A percentile compares a stretch with the other conserved stretches of the same genome.
phyloP scores from a whole-genome alignment of 2,113 vertebrate species.

The Petrocephalus zakoni region DNA sequence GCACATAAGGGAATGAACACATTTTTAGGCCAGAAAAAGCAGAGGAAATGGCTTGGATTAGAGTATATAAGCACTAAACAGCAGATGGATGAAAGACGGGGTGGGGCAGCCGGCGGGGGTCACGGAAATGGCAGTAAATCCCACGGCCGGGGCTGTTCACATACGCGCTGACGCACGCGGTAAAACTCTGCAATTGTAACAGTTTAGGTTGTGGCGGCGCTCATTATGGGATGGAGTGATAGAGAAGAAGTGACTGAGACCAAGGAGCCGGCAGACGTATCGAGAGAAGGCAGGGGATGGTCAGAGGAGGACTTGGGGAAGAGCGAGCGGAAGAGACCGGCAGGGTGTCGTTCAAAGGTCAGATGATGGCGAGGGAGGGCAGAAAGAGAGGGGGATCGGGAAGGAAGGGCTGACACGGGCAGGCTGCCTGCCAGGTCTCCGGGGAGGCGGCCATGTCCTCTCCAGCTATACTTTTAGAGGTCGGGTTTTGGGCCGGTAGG shows the following conservation, averaged over 20 bases:
- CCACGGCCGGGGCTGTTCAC: neutral
- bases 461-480: neutral
- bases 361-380: neutral
- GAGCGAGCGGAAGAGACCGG: neutral
- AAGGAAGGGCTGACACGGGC: neutral
- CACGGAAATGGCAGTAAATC: neutral
- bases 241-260: neutral
- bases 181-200: neutral
- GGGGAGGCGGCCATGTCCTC: neutral
- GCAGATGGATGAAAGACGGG: neutral
- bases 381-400: neutral
- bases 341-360: neutral
- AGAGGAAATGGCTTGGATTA: constrained; percentile 4
- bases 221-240: neutral
- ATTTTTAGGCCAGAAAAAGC: neutral
- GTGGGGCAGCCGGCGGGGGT: neutral
- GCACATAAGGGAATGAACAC: neutral
- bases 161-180: too few relatives aligned
- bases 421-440: neutral
- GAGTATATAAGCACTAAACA: neutral
- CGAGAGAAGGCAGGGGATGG: neutral
- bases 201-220: too few relatives aligned
- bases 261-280: neutral
- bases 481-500: neutral
- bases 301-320: neutral